A percentile compares a stretch with the other conserved stretches of the same genome.
Evolutionary conservation across 2,888 invertebrate genomes (phyloP).

Genomic region (Leptinotarsa juncta): DNA sequence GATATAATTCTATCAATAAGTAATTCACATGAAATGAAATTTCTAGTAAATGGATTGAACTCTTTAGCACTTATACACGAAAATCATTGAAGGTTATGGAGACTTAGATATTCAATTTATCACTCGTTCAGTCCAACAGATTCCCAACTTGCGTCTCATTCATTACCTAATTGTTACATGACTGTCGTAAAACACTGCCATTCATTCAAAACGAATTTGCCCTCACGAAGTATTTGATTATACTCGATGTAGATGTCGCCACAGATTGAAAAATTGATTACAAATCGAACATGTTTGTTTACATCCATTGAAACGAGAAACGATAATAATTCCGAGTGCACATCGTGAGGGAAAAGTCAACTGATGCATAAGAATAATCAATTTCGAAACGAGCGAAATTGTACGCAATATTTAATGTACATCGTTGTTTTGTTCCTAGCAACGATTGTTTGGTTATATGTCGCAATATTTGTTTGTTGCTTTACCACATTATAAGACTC

Average conservation of each 20-base stretch:
- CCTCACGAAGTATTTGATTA: neutral
- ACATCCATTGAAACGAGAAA: neutral
- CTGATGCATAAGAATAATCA: constrained; percentile 13
- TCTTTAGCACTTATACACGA: too few relatives aligned
- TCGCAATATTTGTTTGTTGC: constrained; percentile 3
- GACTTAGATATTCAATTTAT: too few relatives aligned
- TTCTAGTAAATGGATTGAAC: too few relatives aligned
- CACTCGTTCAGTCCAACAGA: too few relatives aligned
- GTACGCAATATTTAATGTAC: constrained; percentile 2
- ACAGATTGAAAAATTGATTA: neutral
- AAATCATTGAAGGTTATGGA: too few relatives aligned
- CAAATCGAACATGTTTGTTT: constrained; percentile 6
- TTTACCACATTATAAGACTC: neutral
- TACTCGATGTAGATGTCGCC: constrained; percentile 2
- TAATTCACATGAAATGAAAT: too few relatives aligned
- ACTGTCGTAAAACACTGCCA: neutral
- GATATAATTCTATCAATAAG: too few relatives aligned
- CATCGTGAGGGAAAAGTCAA: neutral
- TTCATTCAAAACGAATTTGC: too few relatives aligned
- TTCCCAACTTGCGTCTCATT: neutral
- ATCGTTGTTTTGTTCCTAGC: constrained; percentile 3
- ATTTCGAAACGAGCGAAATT: constrained; percentile 1
- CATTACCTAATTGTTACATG: neutral
- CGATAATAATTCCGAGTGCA: neutral
- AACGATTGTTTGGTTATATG: neutral